These are phyloP conservation scores for Anodontia alba DNA, from an alignment of 2,888 invertebrate species.

Conservation along the genomic window DNA sequence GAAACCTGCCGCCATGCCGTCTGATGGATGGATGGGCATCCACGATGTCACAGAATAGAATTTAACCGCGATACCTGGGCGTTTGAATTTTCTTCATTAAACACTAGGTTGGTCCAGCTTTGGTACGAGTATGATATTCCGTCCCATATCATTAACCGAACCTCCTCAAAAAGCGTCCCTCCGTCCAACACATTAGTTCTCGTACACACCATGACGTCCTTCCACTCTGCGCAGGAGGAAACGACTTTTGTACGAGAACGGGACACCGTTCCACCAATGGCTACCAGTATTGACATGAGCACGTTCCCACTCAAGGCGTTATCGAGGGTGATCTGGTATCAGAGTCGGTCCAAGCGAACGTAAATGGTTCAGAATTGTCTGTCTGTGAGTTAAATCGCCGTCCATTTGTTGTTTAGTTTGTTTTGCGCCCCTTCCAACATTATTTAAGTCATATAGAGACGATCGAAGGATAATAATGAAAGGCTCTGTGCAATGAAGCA, in stretches of 20 bases:
- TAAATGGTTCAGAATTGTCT: slow-evolving; percentile 18
- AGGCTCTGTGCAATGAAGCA: too few species aligned
- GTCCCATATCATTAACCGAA: slow-evolving; percentile 39
- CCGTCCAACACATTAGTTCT: neutral
- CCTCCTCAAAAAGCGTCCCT: slow-evolving; percentile 36
- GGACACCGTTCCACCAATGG: too few species aligned
- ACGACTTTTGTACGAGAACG: slow-evolving; percentile 35
- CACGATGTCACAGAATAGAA: slow-evolving; percentile 37
- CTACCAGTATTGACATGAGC: too few species aligned
- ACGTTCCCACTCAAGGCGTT: slow-evolving; percentile 14
- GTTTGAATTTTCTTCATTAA: slow-evolving; percentile 23
- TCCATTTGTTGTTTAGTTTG: too few species aligned
- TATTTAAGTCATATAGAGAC: too few species aligned
- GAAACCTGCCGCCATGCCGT: slow-evolving; percentile 20
- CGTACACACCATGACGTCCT: slow-evolving; percentile 1
- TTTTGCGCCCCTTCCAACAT: too few species aligned
- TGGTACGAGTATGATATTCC: slow-evolving; percentile 13
- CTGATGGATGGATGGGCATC: slow-evolving; percentile 31
- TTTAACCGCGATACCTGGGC: slow-evolving; percentile 34
- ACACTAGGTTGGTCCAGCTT: slow-evolving; percentile 16
- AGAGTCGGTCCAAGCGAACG: slow-evolving; percentile 4
- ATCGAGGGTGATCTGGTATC: slow-evolving; percentile 10
- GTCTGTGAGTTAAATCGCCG: too few species aligned
- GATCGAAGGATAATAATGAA: too few species aligned
- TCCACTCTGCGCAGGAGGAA: too few species aligned